phyloP scores from a whole-genome alignment of 2,888 invertebrate species.

The Myathropa florea region DNA sequence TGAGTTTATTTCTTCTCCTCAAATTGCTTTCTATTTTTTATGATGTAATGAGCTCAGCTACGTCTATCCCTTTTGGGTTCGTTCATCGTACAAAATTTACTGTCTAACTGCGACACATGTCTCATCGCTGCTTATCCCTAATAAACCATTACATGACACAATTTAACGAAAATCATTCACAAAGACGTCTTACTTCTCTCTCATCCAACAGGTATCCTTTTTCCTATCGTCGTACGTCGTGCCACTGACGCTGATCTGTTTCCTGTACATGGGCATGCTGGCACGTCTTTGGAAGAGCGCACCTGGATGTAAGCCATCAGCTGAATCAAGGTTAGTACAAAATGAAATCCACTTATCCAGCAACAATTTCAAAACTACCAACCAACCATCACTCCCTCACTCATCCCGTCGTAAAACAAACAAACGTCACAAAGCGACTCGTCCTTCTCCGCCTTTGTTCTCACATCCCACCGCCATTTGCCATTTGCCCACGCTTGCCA shows the following conservation, averaged over 20 bases:
- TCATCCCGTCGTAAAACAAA: neutral
- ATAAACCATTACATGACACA: neutral
- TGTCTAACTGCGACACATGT: neutral
- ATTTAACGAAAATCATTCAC: neutral
- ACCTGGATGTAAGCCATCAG: slow-evolving; percentile 90
- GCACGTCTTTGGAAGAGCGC: slow-evolving; percentile 90
- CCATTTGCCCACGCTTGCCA: neutral
- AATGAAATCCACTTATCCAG: slow-evolving; percentile 20
- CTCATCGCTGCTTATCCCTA: neutral
- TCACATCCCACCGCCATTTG: no score
- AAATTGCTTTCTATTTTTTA: no score
- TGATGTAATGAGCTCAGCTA: neutral
- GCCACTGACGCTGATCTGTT: slow-evolving; percentile 91
- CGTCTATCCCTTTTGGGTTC: neutral
- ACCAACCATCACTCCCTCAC: neutral
- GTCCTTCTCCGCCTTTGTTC: neutral
- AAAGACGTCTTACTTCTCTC: slow-evolving; percentile 6
- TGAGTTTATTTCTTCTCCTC: no score
- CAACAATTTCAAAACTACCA: neutral
- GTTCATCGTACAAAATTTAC: neutral
- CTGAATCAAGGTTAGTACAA: slow-evolving; percentile 83
- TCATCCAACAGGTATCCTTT: slow-evolving; percentile 87
- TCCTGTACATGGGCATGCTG: slow-evolving; percentile 94
- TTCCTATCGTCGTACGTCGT: slow-evolving; percentile 93
- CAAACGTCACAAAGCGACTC: neutral